These are phyloP conservation scores for Machaerirhynchus nigripectus DNA, from an alignment of 2,113 vertebrate species.

Conservation along the genomic window DNA sequence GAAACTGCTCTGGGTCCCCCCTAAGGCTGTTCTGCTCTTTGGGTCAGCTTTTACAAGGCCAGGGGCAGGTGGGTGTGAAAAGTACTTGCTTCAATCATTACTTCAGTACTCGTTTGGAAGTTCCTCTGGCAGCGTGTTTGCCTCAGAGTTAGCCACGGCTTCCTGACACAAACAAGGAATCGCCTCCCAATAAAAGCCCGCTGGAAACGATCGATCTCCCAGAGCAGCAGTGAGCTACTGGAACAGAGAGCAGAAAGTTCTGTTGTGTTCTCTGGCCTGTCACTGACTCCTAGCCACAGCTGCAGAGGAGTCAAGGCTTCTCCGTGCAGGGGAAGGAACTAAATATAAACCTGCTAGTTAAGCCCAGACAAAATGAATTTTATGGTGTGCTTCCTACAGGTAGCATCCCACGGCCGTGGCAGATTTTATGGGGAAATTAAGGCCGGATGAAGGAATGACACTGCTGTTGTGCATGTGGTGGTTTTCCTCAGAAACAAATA, in stretches of 20 bases:
- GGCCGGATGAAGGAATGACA: not conserved
- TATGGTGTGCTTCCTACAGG: not conserved
- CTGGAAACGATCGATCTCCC: not conserved
- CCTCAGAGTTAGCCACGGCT: not conserved
- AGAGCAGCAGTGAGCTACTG: not conserved
- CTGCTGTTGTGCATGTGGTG: not conserved
- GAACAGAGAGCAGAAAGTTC: not conserved
- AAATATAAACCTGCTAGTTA: conserved; percentile 2
- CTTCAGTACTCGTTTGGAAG: not conserved
- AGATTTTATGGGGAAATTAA: not conserved
- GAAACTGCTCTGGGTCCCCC: not conserved
- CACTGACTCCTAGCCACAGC: not conserved
- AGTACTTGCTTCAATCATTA: not conserved
- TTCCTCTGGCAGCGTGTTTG: not conserved
- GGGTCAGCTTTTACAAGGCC: not conserved
- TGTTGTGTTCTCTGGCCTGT: not conserved
- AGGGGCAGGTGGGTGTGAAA: not conserved
- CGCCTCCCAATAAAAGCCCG: not conserved
- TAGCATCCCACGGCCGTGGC: not conserved
- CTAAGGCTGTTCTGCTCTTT: not conserved
- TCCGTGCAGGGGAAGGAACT: not conserved
- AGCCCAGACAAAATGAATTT: not conserved
- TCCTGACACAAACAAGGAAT: not conserved
- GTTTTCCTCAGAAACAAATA: not conserved
- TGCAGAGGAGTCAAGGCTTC: not conserved